Conservation (phyloP, 1,140 invertebrate genomes). For the Drosophila willistoni region DNA sequence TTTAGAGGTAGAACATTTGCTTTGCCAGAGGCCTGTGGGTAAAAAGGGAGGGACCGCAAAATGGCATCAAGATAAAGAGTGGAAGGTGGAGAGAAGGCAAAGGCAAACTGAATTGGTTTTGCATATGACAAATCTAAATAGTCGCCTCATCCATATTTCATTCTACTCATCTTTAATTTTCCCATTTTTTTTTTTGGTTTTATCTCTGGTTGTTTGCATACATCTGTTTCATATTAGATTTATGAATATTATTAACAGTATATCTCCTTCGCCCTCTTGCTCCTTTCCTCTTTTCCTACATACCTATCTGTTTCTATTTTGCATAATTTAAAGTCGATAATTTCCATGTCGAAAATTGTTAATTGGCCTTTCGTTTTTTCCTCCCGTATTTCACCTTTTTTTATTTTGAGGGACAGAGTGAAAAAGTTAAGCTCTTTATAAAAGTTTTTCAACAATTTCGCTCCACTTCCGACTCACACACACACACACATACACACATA, state of each 20-base stretch:
- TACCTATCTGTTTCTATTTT: neutral
- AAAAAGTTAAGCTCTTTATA: slow-evolving; percentile 30
- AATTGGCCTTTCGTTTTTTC: neutral
- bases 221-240: neutral
- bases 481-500: neutral
- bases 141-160: neutral
- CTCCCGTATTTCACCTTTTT: neutral
- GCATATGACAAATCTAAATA: too few species aligned
- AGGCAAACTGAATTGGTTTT: too few species aligned
- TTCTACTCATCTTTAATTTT: neutral
- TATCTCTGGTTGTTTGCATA: neutral
- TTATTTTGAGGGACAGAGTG: neutral
- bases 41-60: neutral
- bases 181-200: neutral
- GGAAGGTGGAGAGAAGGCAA: too few species aligned
- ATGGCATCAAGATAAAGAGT: too few species aligned
- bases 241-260: neutral
- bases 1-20: neutral
- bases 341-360: neutral
- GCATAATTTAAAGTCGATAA: slow-evolving; percentile 10
- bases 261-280: neutral
- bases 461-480: slow-evolving; percentile 24
- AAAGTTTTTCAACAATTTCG: slow-evolving; percentile 46
- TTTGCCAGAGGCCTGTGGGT: neutral
- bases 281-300: too few species aligned